Evolutionary conservation across 2,888 invertebrate species (phyloP).

Genomic region (Acanthosepion lycidas): DNA sequence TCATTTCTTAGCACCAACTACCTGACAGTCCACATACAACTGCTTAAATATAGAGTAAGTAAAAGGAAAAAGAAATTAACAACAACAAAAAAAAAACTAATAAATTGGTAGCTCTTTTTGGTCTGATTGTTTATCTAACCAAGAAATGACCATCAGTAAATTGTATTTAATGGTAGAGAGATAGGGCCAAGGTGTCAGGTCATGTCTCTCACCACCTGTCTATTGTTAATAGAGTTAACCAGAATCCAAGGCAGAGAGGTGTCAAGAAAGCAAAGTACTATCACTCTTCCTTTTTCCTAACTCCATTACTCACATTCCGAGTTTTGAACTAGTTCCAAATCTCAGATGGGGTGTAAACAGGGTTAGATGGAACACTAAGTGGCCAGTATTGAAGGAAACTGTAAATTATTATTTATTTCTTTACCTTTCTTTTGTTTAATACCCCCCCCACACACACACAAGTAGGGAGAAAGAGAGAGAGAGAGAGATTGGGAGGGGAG

Average conservation of each 20-base stretch:
- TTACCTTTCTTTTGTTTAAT: too few species aligned
- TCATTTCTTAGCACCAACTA: not conserved
- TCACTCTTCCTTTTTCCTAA: not conserved
- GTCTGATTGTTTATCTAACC: slow-evolving; percentile 4
- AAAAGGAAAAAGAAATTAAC: not conserved
- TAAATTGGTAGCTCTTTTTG: not conserved
- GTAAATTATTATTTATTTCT: too few species aligned
- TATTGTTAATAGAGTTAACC: not conserved
- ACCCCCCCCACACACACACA: too few species aligned
- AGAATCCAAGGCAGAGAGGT: not conserved
- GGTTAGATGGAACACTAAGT: not conserved
- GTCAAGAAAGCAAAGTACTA: not conserved
- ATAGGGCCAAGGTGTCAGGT: not conserved
- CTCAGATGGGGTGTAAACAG: slow-evolving; percentile 14
- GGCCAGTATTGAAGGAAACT: not conserved
- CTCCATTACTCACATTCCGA: slow-evolving; percentile 33
- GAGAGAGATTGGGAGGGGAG: too few species aligned
- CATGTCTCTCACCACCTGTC: slow-evolving; percentile 8
- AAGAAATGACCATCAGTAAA: not conserved
- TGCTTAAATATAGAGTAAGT: slow-evolving; percentile 15
- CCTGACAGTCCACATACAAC: not conserved
- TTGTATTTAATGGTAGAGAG: not conserved
- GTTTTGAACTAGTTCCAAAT: not conserved
- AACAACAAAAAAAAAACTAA: not conserved
- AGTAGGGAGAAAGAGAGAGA: too few species aligned